phyloP scores from a whole-genome alignment of 2,113 vertebrate species.

The Spea multiplicata region DNA sequence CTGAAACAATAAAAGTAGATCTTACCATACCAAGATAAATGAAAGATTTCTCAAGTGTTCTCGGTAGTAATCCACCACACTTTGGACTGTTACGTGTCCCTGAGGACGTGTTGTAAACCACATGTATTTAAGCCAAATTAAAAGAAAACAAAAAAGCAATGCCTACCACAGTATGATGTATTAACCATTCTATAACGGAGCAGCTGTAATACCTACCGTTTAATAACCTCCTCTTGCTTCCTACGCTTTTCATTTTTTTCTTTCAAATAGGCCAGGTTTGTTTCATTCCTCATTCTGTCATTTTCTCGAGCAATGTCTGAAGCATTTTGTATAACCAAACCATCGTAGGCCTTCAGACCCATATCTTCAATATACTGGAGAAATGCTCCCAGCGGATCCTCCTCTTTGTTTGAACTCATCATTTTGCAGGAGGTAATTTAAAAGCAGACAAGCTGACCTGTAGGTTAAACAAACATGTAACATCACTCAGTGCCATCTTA shows the following conservation, averaged over 20 bases:
- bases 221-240: conserved; percentile 91
- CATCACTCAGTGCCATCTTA: too few species aligned
- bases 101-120: too few species aligned
- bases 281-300: conserved; percentile 90
- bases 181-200: too few species aligned
- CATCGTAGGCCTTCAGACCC: conserved; percentile 89
- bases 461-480: conserved; percentile 46
- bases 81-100: too few species aligned
- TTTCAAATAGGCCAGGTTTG: conserved; percentile 88
- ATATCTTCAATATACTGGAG: conserved; percentile 93
- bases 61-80: too few species aligned
- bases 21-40: too few species aligned
- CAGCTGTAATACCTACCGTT: conserved; percentile 70
- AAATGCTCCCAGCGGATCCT: conserved; percentile 80
- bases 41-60: too few species aligned
- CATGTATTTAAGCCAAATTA: too few species aligned
- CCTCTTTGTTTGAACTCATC: conserved; percentile 89
- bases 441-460: conserved; percentile 75
- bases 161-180: too few species aligned
- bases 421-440: conserved; percentile 80
- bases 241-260: conserved; percentile 92
- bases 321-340: conserved; percentile 95
- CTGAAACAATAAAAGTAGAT: too few species aligned
- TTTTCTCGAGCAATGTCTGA: conserved; percentile 96
- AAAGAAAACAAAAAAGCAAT: too few species aligned